Conservation (phyloP, 2,113 vertebrate genomes). For the Colistium nudipinnis region DNA sequence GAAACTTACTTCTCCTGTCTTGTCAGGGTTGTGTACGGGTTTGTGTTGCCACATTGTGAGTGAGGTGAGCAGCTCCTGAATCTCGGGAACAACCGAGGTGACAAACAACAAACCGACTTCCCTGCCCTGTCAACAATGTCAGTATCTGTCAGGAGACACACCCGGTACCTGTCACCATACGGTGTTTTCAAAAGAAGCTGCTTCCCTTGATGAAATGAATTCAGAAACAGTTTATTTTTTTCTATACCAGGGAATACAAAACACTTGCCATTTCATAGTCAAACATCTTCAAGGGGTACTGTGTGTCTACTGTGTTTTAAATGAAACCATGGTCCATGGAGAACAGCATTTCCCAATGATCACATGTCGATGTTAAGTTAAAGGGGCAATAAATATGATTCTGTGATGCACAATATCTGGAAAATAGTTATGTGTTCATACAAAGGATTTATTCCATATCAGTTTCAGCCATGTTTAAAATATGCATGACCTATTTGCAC, state of each 20-base stretch:
- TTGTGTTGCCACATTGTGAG: constrained; percentile 41
- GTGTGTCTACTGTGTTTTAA: too few species aligned
- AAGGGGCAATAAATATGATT: too few species aligned
- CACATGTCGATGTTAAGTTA: too few species aligned
- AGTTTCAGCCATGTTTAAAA: neutral
- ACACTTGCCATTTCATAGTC: too few species aligned
- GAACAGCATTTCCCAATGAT: too few species aligned
- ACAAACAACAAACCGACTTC: constrained; percentile 49
- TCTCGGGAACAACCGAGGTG: constrained; percentile 41
- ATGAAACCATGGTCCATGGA: too few species aligned
- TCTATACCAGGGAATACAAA: too few species aligned
- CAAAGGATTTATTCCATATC: neutral
- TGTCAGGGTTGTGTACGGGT: constrained; percentile 21
- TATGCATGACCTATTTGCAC: neutral
- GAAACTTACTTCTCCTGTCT: neutral
- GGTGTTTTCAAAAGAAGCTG: neutral
- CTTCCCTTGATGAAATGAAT: constrained; percentile 22
- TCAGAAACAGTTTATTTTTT: neutral
- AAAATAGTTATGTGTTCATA: neutral
- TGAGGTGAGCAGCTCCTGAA: constrained; percentile 44
- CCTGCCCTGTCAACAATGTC: constrained; percentile 24
- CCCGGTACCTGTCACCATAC: constrained; percentile 5
- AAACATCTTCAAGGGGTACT: too few species aligned
- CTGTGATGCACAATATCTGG: too few species aligned
- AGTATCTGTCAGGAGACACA: constrained; percentile 36